phyloP scores from a whole-genome alignment of 2,888 invertebrate genomes.

The Drosophila infuscata region DNA sequence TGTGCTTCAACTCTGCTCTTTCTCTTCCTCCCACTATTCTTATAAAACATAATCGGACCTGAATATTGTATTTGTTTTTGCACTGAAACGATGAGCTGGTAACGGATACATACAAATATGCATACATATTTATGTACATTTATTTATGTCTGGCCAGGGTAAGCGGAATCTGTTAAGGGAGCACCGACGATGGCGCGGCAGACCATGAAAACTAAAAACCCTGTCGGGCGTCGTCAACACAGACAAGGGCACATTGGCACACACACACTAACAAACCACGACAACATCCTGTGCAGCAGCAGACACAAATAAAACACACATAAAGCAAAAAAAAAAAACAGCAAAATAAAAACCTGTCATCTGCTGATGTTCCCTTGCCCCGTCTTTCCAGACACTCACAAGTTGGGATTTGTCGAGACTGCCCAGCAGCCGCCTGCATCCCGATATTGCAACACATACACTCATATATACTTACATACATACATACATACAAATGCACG shows the following conservation, averaged over 20 bases:
- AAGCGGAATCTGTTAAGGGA: constrained; percentile 38
- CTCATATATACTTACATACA: constrained; percentile 1
- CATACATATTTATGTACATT: neutral
- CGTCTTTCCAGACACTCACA: constrained; percentile 17
- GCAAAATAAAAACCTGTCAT: constrained; percentile 63
- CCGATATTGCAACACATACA: constrained; percentile 33
- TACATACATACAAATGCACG: neutral
- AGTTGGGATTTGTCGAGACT: constrained; percentile 34
- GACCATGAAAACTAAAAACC: constrained; percentile 54
- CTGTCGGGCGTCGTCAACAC: constrained; percentile 35
- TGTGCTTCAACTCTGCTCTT: neutral
- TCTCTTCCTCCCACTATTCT: neutral
- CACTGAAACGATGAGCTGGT: constrained; percentile 1
- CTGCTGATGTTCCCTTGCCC: constrained; percentile 38
- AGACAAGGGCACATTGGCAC: constrained; percentile 26
- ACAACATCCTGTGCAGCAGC: constrained; percentile 65
- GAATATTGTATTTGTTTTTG: constrained; percentile 10
- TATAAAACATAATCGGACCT: neutral
- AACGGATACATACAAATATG: neutral
- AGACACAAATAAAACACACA: constrained; percentile 32
- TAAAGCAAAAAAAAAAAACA: constrained; percentile 28
- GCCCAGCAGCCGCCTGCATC: constrained; percentile 49
- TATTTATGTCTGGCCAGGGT: constrained; percentile 28
- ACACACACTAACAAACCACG: constrained; percentile 31
- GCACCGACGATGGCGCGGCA: constrained; percentile 39